Conservation (phyloP, 2,113 vertebrate species). For the Thinocorus orbignyianus region DNA sequence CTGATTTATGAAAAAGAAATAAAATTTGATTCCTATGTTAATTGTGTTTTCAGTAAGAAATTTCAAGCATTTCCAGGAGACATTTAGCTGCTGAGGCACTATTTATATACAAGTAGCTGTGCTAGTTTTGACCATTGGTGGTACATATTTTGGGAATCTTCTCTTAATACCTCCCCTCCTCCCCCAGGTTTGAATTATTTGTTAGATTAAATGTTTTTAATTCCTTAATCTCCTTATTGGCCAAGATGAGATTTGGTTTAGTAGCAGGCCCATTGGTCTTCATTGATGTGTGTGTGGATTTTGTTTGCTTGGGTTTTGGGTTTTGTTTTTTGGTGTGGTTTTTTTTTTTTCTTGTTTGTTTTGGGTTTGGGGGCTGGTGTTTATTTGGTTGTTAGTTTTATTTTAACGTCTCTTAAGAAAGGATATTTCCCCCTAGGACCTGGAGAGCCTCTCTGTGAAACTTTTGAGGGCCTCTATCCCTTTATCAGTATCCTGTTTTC, state of each 20-base stretch:
- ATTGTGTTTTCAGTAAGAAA: neutral
- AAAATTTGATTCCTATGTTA: neutral
- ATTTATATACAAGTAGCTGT: neutral
- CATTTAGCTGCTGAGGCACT: neutral
- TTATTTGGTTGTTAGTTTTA: neutral
- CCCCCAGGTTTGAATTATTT: neutral
- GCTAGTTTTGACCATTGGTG: neutral
- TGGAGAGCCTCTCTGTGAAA: neutral
- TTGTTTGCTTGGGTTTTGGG: neutral
- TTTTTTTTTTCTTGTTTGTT: fast-evolving
- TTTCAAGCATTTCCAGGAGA: neutral
- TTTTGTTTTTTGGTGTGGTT: neutral
- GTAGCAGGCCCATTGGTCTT: neutral
- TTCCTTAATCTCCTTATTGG: neutral
- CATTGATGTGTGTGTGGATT: neutral
- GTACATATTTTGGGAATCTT: neutral
- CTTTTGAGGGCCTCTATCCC: neutral
- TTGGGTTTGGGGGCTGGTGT: neutral
- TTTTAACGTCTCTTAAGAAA: neutral
- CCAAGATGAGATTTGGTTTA: neutral
- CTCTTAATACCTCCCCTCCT: neutral
- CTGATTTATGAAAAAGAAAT: neutral
- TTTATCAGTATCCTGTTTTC: neutral
- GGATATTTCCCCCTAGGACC: neutral
- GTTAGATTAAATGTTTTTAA: neutral